Evolutionary conservation across 1,140 invertebrate genomes (phyloP).

Genomic region (Wiebesia pumilae): DNA sequence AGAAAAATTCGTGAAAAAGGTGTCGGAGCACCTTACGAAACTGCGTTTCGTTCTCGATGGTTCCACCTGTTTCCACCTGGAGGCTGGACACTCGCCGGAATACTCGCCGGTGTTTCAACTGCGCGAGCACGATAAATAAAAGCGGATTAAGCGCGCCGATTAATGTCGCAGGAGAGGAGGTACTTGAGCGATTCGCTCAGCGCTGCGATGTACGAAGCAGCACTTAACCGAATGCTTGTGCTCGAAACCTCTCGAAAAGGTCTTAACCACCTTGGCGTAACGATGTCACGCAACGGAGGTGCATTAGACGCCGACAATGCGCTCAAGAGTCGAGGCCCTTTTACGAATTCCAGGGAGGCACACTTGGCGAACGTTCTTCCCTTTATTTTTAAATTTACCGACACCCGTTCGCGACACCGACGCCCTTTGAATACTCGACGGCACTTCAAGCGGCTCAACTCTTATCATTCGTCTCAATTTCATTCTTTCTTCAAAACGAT

Average conservation of each 20-base stretch:
- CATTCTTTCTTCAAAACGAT: too few species aligned
- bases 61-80: too few species aligned
- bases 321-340: background rate
- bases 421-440: background rate
- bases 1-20: background rate
- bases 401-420: background rate
- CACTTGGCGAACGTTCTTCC: background rate
- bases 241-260: constrained; percentile 58
- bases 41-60: too few species aligned
- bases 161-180: constrained; percentile 35
- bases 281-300: constrained; percentile 51
- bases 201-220: constrained; percentile 34
- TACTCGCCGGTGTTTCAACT: too few species aligned
- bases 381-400: background rate
- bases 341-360: background rate
- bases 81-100: too few species aligned
- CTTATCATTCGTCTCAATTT: too few species aligned
- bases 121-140: constrained; percentile 33
- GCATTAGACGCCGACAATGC: constrained; percentile 38
- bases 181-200: constrained; percentile 53
- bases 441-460: background rate
- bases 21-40: background rate
- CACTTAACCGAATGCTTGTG: constrained; percentile 57
- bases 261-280: constrained; percentile 58
- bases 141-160: constrained; percentile 39